Base-by-base conservation (phyloP, 92 coral and sea anemone species). In the Palythoa caribaeorum region DNA sequence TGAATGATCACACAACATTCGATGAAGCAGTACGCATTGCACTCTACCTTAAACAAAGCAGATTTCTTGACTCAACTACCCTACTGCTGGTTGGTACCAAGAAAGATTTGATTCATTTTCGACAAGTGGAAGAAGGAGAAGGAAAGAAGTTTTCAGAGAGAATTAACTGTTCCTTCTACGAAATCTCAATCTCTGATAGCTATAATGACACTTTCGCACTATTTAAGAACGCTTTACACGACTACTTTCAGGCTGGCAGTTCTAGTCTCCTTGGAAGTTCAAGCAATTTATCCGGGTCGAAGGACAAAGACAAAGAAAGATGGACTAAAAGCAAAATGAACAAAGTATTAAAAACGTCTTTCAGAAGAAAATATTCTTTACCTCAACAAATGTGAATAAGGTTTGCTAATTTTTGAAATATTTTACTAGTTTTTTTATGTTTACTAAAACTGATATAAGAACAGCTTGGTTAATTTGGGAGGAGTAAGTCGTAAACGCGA, bases 41-140 rank as follows among this genome's bases (percentile, higher is more conserved):
- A 16, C 90, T 89, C 54, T 92, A 90, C 81, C 92, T 96, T 21
- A 92, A 96, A 17, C 93, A 95, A 35, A 78, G 80, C 87, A 74
- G 90, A 77, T 90, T 93, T 15, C 88, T 91, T 10, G 99, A 96
- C 77, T 91, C 94, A 36, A 91, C 92, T 73, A 90, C 90, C 50
- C 87, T 96, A 81, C 75, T 92, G 1, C 84, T 96, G 35, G 96
- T 95, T 12, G 99, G 99, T 15, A 96, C 98, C 71, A 96, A 96
- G 80, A 91, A 89, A 0, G 99, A 96, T 81, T 77, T 96, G 52
- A 92, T 91, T 87, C 99, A 96, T 66, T 76, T 93, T 17, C 92
- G 99, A 54, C 84, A 90, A 63, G 96, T 96, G 4, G 86, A 84
- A 54, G 93, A 94, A 55, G 84, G 88, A 16, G 99, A 96, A 81